Base-by-base conservation (phyloP, 1,140 invertebrate species). In the Fopius arisanus region DNA sequence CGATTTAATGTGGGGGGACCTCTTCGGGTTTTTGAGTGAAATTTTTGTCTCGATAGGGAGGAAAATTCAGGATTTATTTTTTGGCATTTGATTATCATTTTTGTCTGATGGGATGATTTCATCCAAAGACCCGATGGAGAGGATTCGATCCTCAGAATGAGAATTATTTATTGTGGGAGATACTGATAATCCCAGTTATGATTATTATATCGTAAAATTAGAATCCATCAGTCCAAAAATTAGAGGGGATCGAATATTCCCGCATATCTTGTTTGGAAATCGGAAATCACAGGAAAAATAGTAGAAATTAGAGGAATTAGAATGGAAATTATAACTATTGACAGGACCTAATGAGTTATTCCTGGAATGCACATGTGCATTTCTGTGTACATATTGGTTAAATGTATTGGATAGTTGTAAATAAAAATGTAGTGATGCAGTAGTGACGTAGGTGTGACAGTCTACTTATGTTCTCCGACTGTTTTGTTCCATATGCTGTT, bases 1-100 rank as follows among this genome's bases (percentile, higher is more conserved):
- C 73, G 74, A 74, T 74, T 51, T 63, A 77, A 77, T 71, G 70
- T 43, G 59, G 37, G 70, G 37, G 21, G 33, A 73, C 48, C 54
- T 67, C 65, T 73, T 67, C 71, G 43, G 10, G 14, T 43, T 43
- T 6, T 43, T 3, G 40, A 12, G n/a, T 6, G 9, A 12, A 3
- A 12, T 43, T 4, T 31, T 31, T 31, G 7, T 31, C 7, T 3
- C 1, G 7, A 7, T 10, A 37, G 33, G 33, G 9, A 12, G 33
- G 33, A 9, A 33, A 4, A 33, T 33, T 33, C 31, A 33, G 31
- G 33, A 12, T 1, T 37, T 37, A 37, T 37, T 37, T 10, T 37
- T 10, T 37, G 3, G 9, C 33, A 7, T 12, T 37, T 37, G 7
- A 10, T 37, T 10, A 10, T 37, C 33, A 1, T 10, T 37, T 37